A percentile compares a stretch with the other conserved stretches of the same genome.
phyloP scores from a whole-genome alignment of 2,113 vertebrate genomes.

The Oxyura jamaicensis region DNA sequence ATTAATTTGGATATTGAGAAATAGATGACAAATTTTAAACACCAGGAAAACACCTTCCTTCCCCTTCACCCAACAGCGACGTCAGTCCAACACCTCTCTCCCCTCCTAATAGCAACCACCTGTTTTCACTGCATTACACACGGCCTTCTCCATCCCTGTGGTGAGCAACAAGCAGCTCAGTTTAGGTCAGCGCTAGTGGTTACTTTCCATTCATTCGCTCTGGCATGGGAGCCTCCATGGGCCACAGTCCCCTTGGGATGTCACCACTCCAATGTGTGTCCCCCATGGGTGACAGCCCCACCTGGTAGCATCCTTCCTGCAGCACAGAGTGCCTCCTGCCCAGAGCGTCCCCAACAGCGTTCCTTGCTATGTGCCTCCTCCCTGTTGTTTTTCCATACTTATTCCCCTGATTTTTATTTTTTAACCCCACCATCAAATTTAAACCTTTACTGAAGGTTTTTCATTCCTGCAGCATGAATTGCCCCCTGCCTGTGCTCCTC shows the following conservation, averaged over 20 bases:
- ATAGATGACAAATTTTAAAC: not conserved
- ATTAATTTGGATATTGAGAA: not conserved
- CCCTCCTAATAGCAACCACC: fast-evolving
- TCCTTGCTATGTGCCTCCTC: not conserved
- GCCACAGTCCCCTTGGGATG: not conserved
- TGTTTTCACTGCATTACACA: fast-evolving
- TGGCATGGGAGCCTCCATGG: fast-evolving
- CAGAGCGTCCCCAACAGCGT: fast-evolving
- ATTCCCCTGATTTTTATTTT: not conserved
- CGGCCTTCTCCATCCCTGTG: too few relatives aligned
- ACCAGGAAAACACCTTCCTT: not conserved
- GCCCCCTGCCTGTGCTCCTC: not conserved
- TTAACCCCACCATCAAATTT: not conserved
- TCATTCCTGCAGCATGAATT: not conserved
- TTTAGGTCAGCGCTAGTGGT: not conserved
- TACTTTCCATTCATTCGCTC: not conserved
- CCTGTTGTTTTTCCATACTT: not conserved
- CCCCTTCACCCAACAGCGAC: not conserved
- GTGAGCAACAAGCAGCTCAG: not conserved
- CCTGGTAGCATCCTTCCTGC: not conserved
- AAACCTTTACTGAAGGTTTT: not conserved
- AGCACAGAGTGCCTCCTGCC: not conserved
- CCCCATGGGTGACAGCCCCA: not conserved
- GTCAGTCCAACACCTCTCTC: not conserved
- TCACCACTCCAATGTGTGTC: fast-evolving